Percentiles rank a stretch among this genome's conserved stretches.
phyloP scores from a whole-genome alignment of 2,797 vertebrate genomes.

The Hypotaenidia okinawae region DNA sequence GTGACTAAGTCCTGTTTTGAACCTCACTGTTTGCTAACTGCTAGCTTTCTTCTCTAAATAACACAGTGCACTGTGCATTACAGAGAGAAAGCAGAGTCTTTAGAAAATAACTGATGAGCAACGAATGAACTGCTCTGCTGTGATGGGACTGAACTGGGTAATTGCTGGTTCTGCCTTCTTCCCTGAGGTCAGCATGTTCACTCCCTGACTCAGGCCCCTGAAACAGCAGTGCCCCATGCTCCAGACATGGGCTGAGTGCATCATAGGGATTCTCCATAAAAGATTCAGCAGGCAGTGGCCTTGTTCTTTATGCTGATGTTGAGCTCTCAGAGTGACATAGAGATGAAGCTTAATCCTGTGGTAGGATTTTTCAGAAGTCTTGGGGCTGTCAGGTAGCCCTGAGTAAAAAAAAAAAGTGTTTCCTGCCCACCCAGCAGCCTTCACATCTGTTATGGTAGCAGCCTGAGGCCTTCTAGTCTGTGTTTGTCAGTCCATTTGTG shows the following conservation, averaged over 20 bases:
- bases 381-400: neutral
- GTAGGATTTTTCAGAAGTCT: neutral
- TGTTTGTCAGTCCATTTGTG: neutral
- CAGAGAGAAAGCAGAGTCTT: neutral
- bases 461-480: neutral
- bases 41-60: neutral
- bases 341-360: neutral
- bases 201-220: rapidly evolving
- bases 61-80: neutral
- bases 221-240: neutral
- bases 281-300: neutral
- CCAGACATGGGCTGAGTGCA: neutral
- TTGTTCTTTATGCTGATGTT: neutral
- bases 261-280: neutral
- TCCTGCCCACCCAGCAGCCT: neutral
- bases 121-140: neutral
- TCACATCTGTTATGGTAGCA: neutral
- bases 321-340: neutral
- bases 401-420: neutral
- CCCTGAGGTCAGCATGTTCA: neutral
- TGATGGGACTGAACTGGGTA: neutral
- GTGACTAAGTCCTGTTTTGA: neutral
- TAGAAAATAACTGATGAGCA: neutral
- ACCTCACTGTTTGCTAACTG: neutral
- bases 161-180: neutral